Conservation (phyloP, 2,888 invertebrate species). For the Plutella xylostella region DNA sequence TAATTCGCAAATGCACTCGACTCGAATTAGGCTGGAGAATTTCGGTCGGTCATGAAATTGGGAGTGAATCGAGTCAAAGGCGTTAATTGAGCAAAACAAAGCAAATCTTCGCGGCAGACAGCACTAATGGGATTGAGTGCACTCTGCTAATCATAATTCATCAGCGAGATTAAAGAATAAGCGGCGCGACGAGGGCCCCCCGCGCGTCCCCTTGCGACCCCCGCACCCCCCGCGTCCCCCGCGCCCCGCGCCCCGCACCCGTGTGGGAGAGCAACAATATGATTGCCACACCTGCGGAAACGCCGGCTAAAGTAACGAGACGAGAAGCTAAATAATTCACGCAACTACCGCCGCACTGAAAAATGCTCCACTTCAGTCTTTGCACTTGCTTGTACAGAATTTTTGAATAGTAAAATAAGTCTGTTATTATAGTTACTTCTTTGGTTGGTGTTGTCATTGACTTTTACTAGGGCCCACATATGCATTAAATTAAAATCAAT, state of each 20-base stretch:
- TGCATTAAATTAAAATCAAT: too few relatives aligned
- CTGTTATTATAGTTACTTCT: too few relatives aligned
- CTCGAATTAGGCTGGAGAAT: neutral
- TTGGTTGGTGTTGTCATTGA: too few relatives aligned
- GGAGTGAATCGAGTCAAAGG: neutral
- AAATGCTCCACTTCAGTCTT: slow-evolving; percentile 31
- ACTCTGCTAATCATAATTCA: slow-evolving; percentile 69
- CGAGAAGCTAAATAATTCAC: slow-evolving; percentile 64
- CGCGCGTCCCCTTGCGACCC: slow-evolving; percentile 12
- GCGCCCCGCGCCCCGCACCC: slow-evolving; percentile 16
- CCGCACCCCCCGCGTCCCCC: slow-evolving; percentile 17
- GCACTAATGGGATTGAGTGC: slow-evolving; percentile 63
- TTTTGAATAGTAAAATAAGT: too few relatives aligned
- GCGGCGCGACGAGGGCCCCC: slow-evolving; percentile 39
- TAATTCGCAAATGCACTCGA: neutral
- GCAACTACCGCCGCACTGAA: slow-evolving; percentile 36
- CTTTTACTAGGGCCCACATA: neutral
- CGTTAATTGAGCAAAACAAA: slow-evolving; percentile 21
- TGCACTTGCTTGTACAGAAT: neutral
- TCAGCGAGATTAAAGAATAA: slow-evolving; percentile 69
- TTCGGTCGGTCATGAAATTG: neutral
- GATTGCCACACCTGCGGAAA: slow-evolving; percentile 69
- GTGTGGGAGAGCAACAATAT: slow-evolving; percentile 57
- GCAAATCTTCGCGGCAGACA: slow-evolving; percentile 44
- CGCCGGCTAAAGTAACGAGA: slow-evolving; percentile 61